These are phyloP conservation scores for Caradrina clavipalpis DNA, from an alignment of 2,888 invertebrate species.

Conservation along the genomic window DNA sequence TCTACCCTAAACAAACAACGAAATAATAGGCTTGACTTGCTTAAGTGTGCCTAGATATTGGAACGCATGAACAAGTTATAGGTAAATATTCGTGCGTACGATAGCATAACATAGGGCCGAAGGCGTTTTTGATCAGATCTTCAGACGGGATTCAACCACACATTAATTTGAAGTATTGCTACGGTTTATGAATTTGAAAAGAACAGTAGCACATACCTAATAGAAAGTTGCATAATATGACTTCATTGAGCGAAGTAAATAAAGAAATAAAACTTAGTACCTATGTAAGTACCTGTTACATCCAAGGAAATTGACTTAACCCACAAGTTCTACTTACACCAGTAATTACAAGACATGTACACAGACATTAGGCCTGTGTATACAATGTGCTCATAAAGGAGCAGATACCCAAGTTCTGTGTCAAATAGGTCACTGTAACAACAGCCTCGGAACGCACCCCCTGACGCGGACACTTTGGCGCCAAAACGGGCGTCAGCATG, in stretches of 20 bases:
- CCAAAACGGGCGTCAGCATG: constrained; percentile 83
- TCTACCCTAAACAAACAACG: not conserved
- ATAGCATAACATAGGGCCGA: too few relatives aligned
- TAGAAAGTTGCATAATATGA: not conserved
- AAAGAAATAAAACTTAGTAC: not conserved
- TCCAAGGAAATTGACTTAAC: constrained; percentile 14
- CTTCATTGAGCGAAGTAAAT: not conserved
- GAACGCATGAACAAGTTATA: too few relatives aligned
- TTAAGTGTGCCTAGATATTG: too few relatives aligned
- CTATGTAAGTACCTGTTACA: not conserved
- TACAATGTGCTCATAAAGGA: constrained; percentile 45
- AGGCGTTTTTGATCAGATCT: too few relatives aligned
- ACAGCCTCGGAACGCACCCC: constrained; percentile 79
- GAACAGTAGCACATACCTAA: not conserved
- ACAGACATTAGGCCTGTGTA: constrained; percentile 29
- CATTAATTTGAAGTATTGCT: not conserved
- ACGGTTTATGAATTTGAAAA: not conserved
- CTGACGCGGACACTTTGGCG: constrained; percentile 80
- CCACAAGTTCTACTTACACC: constrained; percentile 32
- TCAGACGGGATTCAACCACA: constrained; percentile 10
- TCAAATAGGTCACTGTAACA: constrained; percentile 79
- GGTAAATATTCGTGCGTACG: too few relatives aligned
- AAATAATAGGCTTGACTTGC: not conserved
- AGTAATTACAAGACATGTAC: constrained; percentile 48
- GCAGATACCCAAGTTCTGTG: constrained; percentile 33